phyloP scores from a whole-genome alignment of 2,113 vertebrate species.

The Semicossyphus pulcher region DNA sequence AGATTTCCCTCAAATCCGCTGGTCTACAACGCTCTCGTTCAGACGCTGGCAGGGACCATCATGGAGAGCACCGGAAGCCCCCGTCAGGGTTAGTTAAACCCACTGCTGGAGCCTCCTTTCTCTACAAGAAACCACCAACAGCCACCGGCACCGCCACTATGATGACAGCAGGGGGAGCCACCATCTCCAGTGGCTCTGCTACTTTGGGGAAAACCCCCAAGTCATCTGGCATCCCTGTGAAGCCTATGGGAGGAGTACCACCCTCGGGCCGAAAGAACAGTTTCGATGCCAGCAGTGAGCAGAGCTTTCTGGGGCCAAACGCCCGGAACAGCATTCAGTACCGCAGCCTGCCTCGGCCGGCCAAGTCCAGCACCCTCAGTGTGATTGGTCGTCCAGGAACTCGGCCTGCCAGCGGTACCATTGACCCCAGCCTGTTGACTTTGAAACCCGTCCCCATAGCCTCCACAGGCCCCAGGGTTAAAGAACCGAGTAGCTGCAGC shows the following conservation, averaged over 20 bases:
- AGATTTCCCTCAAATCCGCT: slow-evolving; percentile 87
- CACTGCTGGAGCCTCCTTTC: slow-evolving; percentile 88
- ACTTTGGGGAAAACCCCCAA: slow-evolving; percentile 93
- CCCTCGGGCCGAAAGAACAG: slow-evolving; percentile 91
- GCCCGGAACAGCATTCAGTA: slow-evolving; percentile 95
- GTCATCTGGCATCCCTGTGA: slow-evolving; percentile 93
- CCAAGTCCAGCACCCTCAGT: slow-evolving; percentile 95
- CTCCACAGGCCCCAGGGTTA: slow-evolving; percentile 80
- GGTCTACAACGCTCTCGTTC: slow-evolving; percentile 95
- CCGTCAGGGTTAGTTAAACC: slow-evolving; percentile 93
- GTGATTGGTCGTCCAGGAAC: slow-evolving; percentile 86
- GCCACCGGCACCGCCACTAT: slow-evolving; percentile 91
- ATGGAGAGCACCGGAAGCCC: slow-evolving; percentile 91
- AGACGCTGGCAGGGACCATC: slow-evolving; percentile 91
- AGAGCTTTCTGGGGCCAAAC: slow-evolving; percentile 91
- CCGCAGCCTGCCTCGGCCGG: slow-evolving; percentile 95
- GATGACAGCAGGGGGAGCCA: slow-evolving; percentile 89
- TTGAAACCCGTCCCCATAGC: slow-evolving; percentile 84
- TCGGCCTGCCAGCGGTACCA: slow-evolving; percentile 89
- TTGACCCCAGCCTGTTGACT: slow-evolving; percentile 90
- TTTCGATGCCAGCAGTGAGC: slow-evolving; percentile 89
- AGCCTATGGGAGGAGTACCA: slow-evolving; percentile 82
- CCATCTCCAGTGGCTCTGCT: slow-evolving; percentile 86
- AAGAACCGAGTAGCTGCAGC: slow-evolving; percentile 82
- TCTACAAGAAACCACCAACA: slow-evolving; percentile 91